phyloP scores from a whole-genome alignment of 2,113 vertebrate genomes.

The Hippolais icterina region DNA sequence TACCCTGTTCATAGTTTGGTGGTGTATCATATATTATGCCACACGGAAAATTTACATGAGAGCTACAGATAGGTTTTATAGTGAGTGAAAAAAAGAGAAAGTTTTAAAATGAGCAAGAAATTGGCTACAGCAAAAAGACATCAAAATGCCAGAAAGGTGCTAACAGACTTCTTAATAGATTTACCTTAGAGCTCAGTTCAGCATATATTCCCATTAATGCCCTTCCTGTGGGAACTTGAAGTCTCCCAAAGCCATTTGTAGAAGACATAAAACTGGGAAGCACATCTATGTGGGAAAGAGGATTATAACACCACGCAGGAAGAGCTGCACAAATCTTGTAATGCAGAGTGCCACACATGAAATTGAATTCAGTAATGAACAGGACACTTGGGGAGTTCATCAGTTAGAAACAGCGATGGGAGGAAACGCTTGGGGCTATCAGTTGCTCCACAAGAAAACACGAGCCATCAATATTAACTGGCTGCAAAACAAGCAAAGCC shows the following conservation, averaged over 20 bases:
- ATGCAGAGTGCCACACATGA: background rate
- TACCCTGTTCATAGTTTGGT: background rate
- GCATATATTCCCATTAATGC: background rate
- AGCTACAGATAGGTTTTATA: background rate
- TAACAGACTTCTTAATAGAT: background rate
- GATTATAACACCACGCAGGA: background rate
- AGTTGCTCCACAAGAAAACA: background rate
- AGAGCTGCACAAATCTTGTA: slow-evolving; percentile 24
- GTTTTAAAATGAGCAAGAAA: background rate
- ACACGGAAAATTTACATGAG: background rate
- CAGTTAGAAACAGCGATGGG: fast-evolving
- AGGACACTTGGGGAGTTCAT: background rate
- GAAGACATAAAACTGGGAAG: background rate
- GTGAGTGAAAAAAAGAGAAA: background rate
- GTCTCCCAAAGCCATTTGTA: background rate
- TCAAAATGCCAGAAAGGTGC: background rate
- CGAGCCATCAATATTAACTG: background rate
- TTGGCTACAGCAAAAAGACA: background rate
- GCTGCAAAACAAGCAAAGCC: background rate
- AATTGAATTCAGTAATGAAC: slow-evolving; percentile 1
- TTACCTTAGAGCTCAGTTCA: background rate
- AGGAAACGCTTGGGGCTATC: background rate
- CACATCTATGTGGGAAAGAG: background rate
- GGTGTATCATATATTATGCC: background rate
- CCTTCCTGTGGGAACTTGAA: background rate